Evolutionary conservation across 2,888 invertebrate species (phyloP).

Genomic region (Caenorhabditis zanzibari): DNA sequence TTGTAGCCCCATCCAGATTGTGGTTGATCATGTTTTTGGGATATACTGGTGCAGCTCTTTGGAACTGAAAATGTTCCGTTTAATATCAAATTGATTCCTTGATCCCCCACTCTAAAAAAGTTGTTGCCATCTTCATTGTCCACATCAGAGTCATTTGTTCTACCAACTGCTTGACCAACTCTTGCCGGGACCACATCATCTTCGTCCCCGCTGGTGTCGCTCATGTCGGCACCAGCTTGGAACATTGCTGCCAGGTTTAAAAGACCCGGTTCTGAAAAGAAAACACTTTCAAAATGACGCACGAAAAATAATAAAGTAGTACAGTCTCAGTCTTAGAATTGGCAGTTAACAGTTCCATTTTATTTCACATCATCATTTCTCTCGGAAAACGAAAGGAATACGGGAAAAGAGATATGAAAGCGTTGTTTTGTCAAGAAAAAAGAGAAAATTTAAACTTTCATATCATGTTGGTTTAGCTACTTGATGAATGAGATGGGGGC

Average conservation of each 20-base stretch:
- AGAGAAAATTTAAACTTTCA: constrained; percentile 38
- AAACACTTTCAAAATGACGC: no score
- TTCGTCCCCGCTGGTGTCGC: constrained; percentile 62
- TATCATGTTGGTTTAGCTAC: constrained; percentile 31
- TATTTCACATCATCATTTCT: neutral
- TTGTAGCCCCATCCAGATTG: constrained; percentile 23
- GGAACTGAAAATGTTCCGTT: constrained; percentile 36
- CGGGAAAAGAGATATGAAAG: neutral
- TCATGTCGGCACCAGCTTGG: constrained; percentile 60
- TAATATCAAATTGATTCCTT: no score
- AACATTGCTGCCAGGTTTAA: constrained; percentile 60
- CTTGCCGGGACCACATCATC: constrained; percentile 55
- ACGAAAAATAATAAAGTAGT: no score
- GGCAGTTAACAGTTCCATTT: neutral
- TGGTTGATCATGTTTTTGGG: constrained; percentile 51
- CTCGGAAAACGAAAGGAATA: neutral
- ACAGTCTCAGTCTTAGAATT: neutral
- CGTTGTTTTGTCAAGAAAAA: constrained; percentile 9
- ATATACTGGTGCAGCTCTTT: constrained; percentile 58
- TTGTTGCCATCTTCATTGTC: constrained; percentile 47
- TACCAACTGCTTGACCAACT: constrained; percentile 50
- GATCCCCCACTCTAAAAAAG: constrained; percentile 39
- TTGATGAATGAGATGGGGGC: constrained; percentile 39
- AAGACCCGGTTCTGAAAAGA: constrained; percentile 50
- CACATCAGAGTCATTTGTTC: constrained; percentile 54